phyloP scores from a whole-genome alignment of 2,113 vertebrate genomes.

The Plotosus lineatus region DNA sequence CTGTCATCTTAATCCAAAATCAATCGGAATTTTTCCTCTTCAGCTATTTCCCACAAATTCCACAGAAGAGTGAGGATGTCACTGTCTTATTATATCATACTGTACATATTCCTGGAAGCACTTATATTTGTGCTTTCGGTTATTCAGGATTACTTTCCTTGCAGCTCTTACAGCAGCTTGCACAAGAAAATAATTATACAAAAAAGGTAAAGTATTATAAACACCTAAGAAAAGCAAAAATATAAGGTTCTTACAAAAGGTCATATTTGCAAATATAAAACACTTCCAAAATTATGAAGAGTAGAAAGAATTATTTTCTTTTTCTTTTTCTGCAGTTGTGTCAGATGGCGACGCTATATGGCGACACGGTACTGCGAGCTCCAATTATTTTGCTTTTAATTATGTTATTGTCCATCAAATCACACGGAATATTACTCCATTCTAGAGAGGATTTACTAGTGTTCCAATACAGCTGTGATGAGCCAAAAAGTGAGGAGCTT shows the following conservation, averaged over 20 bases:
- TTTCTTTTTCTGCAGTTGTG: too few species aligned
- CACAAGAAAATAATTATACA: not conserved
- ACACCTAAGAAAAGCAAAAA: not conserved
- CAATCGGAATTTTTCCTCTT: not conserved
- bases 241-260: not conserved
- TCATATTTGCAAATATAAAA: not conserved
- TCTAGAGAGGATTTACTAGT: too few species aligned
- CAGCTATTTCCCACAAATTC: not conserved
- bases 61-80: not conserved
- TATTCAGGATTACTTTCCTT: not conserved
- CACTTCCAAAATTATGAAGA: not conserved
- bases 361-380: too few species aligned
- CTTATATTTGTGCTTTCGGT: not conserved
- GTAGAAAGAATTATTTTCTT: not conserved
- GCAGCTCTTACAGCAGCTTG: not conserved
- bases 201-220: not conserved
- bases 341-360: too few species aligned
- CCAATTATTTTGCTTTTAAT: too few species aligned
- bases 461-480: too few species aligned
- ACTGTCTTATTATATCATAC: not conserved
- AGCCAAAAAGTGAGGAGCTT: too few species aligned
- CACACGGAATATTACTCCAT: too few species aligned
- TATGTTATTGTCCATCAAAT: too few species aligned
- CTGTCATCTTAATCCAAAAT: not conserved
- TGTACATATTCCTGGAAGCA: not conserved